A percentile compares a stretch with the other conserved stretches of the same genome.
phyloP scores from a whole-genome alignment of 2,113 vertebrate genomes.

The Myotis brandtii region DNA sequence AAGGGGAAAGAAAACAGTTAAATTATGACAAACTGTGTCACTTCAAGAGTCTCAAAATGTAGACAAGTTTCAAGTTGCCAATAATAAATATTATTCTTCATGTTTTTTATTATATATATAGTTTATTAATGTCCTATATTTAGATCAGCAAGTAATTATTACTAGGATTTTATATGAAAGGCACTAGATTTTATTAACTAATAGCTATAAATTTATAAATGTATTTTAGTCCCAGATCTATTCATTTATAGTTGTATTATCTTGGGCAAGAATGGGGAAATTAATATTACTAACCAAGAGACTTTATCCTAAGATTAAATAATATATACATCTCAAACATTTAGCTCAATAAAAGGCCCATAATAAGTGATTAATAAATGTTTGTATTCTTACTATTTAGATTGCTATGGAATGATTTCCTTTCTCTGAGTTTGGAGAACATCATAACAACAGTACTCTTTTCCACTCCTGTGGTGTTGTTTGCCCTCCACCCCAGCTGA shows the following conservation, averaged over 20 bases:
- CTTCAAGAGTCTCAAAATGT: background rate
- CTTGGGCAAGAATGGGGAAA: background rate
- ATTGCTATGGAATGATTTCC: accelerated
- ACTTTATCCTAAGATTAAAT: background rate
- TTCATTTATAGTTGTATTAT: background rate
- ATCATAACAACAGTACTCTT: background rate
- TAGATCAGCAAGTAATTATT: background rate
- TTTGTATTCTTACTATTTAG: background rate
- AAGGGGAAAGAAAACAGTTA: background rate
- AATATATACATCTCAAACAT: background rate
- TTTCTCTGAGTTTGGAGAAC: background rate
- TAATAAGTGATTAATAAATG: background rate
- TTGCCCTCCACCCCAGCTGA: background rate
- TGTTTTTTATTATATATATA: background rate
- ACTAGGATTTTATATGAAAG: background rate
- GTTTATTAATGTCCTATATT: background rate
- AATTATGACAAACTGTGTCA: background rate
- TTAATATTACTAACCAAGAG: background rate
- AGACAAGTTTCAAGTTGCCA: background rate
- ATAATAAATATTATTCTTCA: background rate
- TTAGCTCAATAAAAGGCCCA: background rate
- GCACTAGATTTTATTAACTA: background rate
- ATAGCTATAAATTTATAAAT: background rate
- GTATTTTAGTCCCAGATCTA: background rate
- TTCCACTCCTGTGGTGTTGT: accelerated